Base-by-base conservation (phyloP, 2,797 vertebrate genomes). In the Crenuchus spilurus region DNA sequence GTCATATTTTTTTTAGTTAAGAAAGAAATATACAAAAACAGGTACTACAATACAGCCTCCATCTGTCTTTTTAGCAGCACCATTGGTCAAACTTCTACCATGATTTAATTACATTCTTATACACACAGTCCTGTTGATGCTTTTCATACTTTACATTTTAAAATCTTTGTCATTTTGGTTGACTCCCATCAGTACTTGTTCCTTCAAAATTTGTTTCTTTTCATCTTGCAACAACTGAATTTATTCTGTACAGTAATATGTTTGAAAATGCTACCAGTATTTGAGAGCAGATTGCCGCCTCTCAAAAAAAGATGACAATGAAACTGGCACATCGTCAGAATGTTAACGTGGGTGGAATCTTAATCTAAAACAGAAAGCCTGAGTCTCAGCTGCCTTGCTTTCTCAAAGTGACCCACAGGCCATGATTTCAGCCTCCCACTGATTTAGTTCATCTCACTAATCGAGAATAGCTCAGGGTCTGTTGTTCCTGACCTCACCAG, bases 301-400 rank as follows among this genome's bases (percentile, higher is more conserved):
- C 84, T 84, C 78, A 90, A 90, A 82, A 66, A 84, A 87, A 84
- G 76, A 86, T 80, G 66, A 87, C 82, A 82, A 86, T 79, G 81
- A 82, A 87, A 92, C 87, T 85, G 82, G 79, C 87, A 91, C 87
- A 89, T 86, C 88, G 87, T 75, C 87, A 90, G 88, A 85, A 90
- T 86, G 84, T 82, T 81, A 88, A 78, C 81, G 82, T 87, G 83
- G 79, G 83, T 72, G 75, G 78, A 77, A 84, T 77, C 80, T 84
- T 74, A 81, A 78, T 79, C 68, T 69, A 80, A 72, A 82, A 79
- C 82, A 42, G 80, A 72, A 82, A 63, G 54, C 69, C 78, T 72
- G 69, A 81, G 74, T 63, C 78, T 81, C 24, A 35, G 64, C 37
- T 58, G 26, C 54, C 63, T 51, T 74, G 9, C 22, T 62, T 61